A percentile compares a stretch with the other conserved stretches of the same genome.
Evolutionary conservation across 2,113 vertebrate genomes (phyloP).

Genomic region (Pterophyllum scalare): DNA sequence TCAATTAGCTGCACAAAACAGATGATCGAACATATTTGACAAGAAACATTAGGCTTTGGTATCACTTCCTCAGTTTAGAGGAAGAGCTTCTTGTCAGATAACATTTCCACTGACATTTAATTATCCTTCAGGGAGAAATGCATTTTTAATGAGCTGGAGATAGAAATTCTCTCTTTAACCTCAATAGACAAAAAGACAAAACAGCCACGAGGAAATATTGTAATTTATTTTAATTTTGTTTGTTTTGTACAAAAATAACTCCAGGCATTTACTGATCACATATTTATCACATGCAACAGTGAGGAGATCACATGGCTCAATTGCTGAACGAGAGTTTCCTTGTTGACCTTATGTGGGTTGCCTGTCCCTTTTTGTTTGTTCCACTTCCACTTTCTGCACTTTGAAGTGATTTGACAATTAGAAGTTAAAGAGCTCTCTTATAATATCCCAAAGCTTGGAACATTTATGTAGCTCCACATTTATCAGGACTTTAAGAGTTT

Average conservation of each 20-base stretch:
- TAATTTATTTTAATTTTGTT: constrained; percentile 5
- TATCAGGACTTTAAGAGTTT: no score
- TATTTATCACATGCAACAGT: background rate
- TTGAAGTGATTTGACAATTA: no score
- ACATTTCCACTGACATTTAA: constrained; percentile 52
- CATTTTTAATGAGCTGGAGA: constrained; percentile 39
- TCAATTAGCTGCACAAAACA: background rate
- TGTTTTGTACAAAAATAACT: constrained; percentile 4
- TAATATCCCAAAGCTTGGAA: background rate
- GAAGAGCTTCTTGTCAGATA: constrained; percentile 21
- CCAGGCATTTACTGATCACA: background rate
- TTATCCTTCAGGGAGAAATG: constrained; percentile 48
- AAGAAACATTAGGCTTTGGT: constrained; percentile 25
- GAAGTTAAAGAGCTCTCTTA: accelerated
- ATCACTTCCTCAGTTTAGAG: constrained; percentile 10
- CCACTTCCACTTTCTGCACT: background rate
- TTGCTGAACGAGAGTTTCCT: background rate
- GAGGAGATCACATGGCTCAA: background rate
- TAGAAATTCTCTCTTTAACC: constrained; percentile 20
- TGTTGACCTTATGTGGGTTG: background rate
- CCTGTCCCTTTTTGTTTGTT: background rate
- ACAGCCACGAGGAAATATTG: constrained; percentile 19
- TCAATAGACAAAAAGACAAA: background rate
- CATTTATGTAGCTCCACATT: background rate
- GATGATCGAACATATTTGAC: constrained; percentile 8